phyloP scores from a whole-genome alignment of 2,113 vertebrate genomes.

The Psammodynastes pulverulentus region DNA sequence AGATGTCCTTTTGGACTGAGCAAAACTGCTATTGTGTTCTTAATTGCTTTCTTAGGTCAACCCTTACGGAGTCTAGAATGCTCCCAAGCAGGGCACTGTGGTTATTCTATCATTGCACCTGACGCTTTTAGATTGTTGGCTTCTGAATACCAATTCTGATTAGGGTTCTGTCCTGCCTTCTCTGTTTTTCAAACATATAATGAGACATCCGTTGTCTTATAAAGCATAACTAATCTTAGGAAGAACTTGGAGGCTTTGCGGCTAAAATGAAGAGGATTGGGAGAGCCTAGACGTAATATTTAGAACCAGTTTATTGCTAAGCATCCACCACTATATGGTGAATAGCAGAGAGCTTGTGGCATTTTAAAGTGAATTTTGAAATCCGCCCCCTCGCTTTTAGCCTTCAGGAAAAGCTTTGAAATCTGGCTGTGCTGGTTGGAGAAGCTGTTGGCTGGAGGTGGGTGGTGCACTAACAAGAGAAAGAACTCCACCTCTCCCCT shows the following conservation, averaged over 20 bases:
- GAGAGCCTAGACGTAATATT: not conserved
- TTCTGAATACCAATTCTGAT: not conserved
- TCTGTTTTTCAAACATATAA: not conserved
- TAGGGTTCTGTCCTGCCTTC: not conserved
- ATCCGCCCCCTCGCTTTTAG: not conserved
- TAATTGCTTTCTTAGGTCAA: not conserved
- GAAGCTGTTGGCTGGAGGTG: not conserved
- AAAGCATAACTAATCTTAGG: not conserved
- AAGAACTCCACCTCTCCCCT: not conserved
- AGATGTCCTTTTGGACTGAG: not conserved
- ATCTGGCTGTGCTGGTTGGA: not conserved
- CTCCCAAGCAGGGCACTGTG: not conserved
- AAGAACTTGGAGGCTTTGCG: not conserved
- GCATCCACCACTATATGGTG: not conserved
- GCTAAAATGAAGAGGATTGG: not conserved
- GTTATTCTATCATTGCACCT: not conserved
- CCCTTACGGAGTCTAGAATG: not conserved
- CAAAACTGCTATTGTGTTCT: not conserved
- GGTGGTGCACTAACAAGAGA: not conserved
- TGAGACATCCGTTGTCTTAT: not conserved
- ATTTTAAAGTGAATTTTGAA: not conserved
- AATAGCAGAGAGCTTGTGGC: not conserved
- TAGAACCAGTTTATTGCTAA: not conserved
- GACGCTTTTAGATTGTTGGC: not conserved
- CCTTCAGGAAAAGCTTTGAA: not conserved